A percentile compares a stretch with the other conserved stretches of the same genome.
Evolutionary conservation across 92 coral and sea anemone genomes (phyloP).

Genomic region (Epizoanthus stellaris): DNA sequence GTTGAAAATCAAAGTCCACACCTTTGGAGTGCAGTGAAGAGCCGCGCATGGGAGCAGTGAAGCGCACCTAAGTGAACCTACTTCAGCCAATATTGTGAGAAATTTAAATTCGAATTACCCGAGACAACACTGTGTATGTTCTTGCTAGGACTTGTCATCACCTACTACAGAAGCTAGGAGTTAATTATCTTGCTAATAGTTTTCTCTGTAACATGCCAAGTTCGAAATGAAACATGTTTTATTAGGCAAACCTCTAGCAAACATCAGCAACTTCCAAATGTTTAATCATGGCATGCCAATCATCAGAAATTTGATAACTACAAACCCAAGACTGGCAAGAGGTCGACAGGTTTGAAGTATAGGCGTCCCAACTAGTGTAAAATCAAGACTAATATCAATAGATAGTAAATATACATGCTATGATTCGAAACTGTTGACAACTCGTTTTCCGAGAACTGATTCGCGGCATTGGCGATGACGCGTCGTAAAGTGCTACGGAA

Average conservation of each 20-base stretch:
- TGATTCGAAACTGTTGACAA: neutral
- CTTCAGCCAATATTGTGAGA: too few relatives aligned
- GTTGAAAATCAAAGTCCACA: too few relatives aligned
- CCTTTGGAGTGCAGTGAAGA: too few relatives aligned
- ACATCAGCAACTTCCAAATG: neutral
- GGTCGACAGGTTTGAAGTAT: neutral
- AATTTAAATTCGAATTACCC: too few relatives aligned
- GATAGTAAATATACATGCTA: too few relatives aligned
- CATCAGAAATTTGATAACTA: neutral
- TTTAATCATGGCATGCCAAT: neutral
- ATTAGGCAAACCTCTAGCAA: neutral
- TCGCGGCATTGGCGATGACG: neutral
- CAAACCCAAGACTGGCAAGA: neutral
- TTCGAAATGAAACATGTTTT: neutral
- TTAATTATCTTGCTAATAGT: slow-evolving; percentile 2
- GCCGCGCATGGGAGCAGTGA: too few relatives aligned
- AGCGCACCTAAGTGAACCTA: too few relatives aligned
- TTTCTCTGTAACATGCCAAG: neutral
- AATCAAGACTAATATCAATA: too few relatives aligned
- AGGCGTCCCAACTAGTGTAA: neutral
- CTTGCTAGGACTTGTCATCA: slow-evolving; percentile 11
- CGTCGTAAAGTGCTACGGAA: neutral
- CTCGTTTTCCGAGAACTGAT: neutral
- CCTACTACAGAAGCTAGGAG: too few relatives aligned
- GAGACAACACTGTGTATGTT: neutral